Conservation (phyloP, 2,797 vertebrate species). For the Lepilemur septentrionalis region DNA sequence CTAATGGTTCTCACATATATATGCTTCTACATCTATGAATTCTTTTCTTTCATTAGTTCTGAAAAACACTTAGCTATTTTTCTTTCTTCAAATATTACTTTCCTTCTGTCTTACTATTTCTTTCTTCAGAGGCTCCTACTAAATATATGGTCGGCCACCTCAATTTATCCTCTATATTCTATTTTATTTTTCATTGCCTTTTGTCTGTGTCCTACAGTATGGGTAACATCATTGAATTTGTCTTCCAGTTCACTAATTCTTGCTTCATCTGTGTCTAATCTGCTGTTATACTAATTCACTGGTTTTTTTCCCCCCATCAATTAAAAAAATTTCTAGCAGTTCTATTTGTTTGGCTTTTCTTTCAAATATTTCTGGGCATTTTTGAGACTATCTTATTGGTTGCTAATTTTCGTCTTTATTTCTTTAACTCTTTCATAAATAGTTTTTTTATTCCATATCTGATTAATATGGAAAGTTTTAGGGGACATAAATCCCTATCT, state of each 20-base stretch:
- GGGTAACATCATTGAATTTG: no score
- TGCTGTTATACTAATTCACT: neutral
- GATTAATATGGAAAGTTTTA: neutral
- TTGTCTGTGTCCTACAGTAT: neutral
- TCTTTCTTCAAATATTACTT: neutral
- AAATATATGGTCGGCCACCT: neutral
- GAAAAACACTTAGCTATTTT: neutral
- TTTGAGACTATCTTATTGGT: neutral
- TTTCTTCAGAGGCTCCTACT: neutral
- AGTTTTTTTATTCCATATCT: neutral
- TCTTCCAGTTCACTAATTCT: neutral
- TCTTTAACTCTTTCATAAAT: neutral
- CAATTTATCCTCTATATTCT: neutral
- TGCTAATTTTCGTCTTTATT: neutral
- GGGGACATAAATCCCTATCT: fast-evolving
- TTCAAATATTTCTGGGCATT: neutral
- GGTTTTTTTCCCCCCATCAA: neutral
- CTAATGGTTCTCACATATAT: no score
- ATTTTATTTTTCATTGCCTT: neutral
- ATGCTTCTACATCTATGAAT: neutral
- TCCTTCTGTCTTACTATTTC: neutral
- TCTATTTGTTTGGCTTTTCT: neutral
- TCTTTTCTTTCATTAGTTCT: neutral
- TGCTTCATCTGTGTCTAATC: neutral
- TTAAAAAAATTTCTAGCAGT: neutral